Percentiles rank a stretch among this genome's conserved stretches.
phyloP scores from a whole-genome alignment of 1,140 invertebrate genomes.

The Pseudomyrmex concolor region DNA sequence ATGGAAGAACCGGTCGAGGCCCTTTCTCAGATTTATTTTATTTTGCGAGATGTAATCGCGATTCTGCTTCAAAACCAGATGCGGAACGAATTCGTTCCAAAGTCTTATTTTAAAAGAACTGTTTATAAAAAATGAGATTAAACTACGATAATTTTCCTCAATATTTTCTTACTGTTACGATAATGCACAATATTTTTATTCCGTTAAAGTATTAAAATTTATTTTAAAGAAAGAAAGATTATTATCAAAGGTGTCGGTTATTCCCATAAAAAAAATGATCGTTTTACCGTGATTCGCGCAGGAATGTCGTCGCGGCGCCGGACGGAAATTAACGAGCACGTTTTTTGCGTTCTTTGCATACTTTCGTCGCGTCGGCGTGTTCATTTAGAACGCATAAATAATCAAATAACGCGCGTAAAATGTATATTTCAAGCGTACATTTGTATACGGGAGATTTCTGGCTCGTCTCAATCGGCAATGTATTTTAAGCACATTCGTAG shows the following conservation, averaged over 20 bases:
- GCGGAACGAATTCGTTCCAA: too few species aligned
- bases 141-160: too few species aligned
- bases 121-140: too few species aligned
- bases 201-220: not conserved
- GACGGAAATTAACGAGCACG: conserved; percentile 35
- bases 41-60: too few species aligned
- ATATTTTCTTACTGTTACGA: too few species aligned
- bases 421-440: not conserved
- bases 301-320: conserved; percentile 40
- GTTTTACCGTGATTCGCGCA: not conserved
- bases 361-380: conserved; percentile 13
- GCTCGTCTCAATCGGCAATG: too few species aligned
- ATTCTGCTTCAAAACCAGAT: too few species aligned
- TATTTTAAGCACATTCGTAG: not conserved
- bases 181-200: not conserved
- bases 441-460: too few species aligned
- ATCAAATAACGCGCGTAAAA: conserved; percentile 1
- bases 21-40: conserved; percentile 13
- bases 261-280: not conserved
- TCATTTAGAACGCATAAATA: conserved; percentile 9
- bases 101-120: too few species aligned
- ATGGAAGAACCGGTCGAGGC: conserved; percentile 54
- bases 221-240: not conserved
- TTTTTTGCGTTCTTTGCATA: conserved; percentile 42
- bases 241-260: not conserved